phyloP scores from a whole-genome alignment of 2,888 invertebrate genomes.

The Odiellus spinosus region DNA sequence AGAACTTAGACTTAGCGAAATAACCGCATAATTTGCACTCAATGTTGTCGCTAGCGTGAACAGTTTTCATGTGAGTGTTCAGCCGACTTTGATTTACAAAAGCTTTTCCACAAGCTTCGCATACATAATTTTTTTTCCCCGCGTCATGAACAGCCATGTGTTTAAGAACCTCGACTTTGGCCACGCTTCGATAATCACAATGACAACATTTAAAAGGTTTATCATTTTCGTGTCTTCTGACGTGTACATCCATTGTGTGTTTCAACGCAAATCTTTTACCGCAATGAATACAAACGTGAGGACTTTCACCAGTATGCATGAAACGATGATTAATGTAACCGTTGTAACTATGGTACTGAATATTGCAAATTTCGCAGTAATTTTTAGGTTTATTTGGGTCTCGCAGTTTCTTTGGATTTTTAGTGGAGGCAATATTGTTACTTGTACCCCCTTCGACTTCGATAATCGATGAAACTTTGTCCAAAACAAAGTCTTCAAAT shows the following conservation, averaged over 20 bases:
- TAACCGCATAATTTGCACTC: not conserved
- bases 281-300: no score
- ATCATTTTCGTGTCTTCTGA: not conserved
- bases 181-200: not conserved
- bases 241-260: not conserved
- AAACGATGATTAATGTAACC: no score
- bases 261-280: no score
- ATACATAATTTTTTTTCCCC: not conserved
- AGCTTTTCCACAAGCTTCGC: not conserved
- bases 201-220: not conserved
- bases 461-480: no score
- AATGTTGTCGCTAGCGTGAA: not conserved
- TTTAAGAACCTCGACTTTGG: not conserved
- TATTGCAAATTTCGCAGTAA: no score
- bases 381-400: no score
- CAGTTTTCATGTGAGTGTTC: not conserved
- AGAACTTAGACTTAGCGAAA: not conserved
- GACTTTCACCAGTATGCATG: no score
- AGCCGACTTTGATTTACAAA: not conserved
- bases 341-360: no score
- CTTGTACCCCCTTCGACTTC: no score
- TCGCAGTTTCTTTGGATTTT: no score
- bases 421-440: no score
- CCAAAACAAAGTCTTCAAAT: no score
- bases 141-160: not conserved